phyloP scores from a whole-genome alignment of 1,140 invertebrate genomes.

The Drosophila sucinea region DNA sequence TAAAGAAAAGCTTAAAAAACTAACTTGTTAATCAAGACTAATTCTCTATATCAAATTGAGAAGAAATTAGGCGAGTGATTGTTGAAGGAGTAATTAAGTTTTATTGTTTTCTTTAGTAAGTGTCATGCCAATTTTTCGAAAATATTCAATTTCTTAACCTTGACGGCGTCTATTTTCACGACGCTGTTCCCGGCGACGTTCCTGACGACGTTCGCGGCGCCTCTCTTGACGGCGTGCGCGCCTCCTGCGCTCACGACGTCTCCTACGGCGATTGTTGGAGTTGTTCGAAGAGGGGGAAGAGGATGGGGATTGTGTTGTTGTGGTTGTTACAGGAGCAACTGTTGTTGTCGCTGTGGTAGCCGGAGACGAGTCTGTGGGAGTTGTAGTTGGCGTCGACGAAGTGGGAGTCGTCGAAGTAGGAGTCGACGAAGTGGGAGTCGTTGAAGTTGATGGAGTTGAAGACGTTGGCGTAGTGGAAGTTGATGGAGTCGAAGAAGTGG shows the following conservation, averaged over 20 bases:
- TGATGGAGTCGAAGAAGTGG: too few relatives aligned
- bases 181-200: background rate
- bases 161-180: background rate
- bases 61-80: too few relatives aligned
- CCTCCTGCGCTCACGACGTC: background rate
- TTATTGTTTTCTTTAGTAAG: background rate
- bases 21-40: too few relatives aligned
- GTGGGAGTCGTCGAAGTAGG: background rate
- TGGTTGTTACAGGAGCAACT: background rate
- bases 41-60: too few relatives aligned
- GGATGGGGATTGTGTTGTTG: background rate
- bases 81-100: too few relatives aligned
- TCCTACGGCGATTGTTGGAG: background rate
- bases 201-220: background rate
- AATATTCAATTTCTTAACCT: background rate
- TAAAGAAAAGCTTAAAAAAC: too few relatives aligned
- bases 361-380: background rate
- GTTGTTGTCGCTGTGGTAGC: background rate
- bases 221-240: constrained; percentile 1
- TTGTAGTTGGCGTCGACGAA: background rate
- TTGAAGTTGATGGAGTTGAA: background rate
- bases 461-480: background rate
- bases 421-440: background rate
- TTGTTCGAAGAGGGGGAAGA: background rate
- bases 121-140: too few relatives aligned